Evolutionary conservation across 2,797 vertebrate species (phyloP).

Genomic region (Phylloscopus collybita): DNA sequence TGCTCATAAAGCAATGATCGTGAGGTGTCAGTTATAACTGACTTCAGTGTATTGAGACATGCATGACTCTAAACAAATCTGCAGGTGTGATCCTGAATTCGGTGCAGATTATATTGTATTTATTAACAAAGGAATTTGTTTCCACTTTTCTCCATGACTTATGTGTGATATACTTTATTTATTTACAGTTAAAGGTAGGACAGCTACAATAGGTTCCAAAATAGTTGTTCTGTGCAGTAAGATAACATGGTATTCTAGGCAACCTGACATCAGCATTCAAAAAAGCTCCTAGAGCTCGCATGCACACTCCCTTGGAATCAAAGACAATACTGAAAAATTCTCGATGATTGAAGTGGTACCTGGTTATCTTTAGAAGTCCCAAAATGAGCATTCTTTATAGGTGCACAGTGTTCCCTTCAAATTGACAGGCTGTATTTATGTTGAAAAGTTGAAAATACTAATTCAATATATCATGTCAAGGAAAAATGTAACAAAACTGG

Average conservation of each 20-base stretch:
- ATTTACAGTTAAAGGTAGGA: background rate
- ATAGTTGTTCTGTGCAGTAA: background rate
- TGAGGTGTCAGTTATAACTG: background rate
- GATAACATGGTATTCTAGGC: background rate
- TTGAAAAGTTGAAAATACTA: background rate
- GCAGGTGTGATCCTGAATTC: background rate
- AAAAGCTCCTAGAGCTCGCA: background rate
- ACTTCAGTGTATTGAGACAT: background rate
- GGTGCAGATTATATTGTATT: background rate
- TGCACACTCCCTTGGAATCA: background rate
- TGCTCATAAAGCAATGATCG: background rate
- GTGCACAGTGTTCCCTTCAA: background rate
- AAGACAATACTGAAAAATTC: background rate
- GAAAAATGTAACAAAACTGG: background rate
- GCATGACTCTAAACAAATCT: background rate
- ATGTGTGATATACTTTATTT: background rate
- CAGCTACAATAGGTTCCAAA: background rate
- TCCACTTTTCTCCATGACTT: background rate
- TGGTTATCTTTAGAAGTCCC: background rate
- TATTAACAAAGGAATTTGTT: background rate
- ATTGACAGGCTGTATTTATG: background rate
- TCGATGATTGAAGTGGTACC: background rate
- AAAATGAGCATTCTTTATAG: background rate
- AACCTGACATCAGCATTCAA: background rate
- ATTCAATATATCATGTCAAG: background rate